phyloP scores from a whole-genome alignment of 2,797 vertebrate species.

The Betta splendens region DNA sequence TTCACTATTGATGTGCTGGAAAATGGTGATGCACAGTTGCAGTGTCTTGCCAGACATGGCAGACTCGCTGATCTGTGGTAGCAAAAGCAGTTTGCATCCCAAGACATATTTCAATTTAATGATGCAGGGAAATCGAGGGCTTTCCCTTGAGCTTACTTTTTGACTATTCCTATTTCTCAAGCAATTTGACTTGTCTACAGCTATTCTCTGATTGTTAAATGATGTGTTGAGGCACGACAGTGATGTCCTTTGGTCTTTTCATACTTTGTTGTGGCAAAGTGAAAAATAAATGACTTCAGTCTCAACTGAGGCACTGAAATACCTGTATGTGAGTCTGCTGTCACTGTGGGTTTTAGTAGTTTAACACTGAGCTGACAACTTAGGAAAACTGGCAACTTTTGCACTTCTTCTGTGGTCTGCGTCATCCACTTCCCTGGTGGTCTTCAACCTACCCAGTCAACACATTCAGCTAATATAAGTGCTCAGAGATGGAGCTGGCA shows the following conservation, averaged over 20 bases:
- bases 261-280: conserved; percentile 56
- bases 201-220: conserved; percentile 39
- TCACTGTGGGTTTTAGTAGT: conserved; percentile 36
- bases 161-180: conserved; percentile 64
- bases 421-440: conserved; percentile 68
- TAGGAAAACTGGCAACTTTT: conserved; percentile 57
- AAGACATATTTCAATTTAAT: conserved; percentile 69
- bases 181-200: conserved; percentile 71
- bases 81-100: conserved; percentile 47
- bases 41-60: conserved; percentile 49
- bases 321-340: conserved; percentile 58
- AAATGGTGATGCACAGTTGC: conserved; percentile 48
- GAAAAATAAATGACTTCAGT: conserved; percentile 49
- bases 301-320: conserved; percentile 44
- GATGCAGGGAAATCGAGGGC: conserved; percentile 56
- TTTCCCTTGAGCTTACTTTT: conserved; percentile 55
- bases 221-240: conserved; percentile 46
- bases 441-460: conserved; percentile 48
- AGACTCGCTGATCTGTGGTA: conserved; percentile 52
- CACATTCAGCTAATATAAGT: conserved; percentile 39
- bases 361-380: conserved; percentile 46
- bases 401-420: conserved; percentile 49
- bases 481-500: conserved; percentile 52
- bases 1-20: conserved; percentile 47
- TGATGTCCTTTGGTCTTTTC: conserved; percentile 40